phyloP scores from a whole-genome alignment of 2,113 vertebrate species.

The Rhabdomys dilectus region DNA sequence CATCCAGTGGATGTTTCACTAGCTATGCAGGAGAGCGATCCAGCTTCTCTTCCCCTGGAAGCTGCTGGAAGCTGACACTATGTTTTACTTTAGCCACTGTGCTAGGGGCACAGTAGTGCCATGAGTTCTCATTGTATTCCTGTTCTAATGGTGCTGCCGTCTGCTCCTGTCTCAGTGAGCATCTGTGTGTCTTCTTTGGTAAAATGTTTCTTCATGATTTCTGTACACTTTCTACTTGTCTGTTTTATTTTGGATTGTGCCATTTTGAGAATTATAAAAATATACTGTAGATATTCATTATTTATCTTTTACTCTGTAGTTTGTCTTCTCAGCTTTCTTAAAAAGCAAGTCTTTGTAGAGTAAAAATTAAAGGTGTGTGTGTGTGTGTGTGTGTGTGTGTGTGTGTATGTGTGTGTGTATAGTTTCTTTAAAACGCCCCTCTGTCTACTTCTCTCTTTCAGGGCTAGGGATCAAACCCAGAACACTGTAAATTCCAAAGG shows the following conservation, averaged over 20 bases:
- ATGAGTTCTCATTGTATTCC: not conserved
- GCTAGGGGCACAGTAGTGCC: too few relatives aligned
- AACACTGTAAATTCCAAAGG: not conserved
- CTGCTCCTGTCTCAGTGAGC: not conserved
- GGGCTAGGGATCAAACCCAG: not conserved
- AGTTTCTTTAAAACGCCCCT: not conserved
- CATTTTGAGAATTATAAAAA: not conserved
- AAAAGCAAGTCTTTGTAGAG: not conserved
- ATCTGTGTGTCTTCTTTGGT: not conserved
- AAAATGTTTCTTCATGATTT: not conserved
- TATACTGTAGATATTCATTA: not conserved
- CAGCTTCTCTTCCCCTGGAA: not conserved
- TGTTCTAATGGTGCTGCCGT: not conserved
- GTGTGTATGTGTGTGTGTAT: not conserved
- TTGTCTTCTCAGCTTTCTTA: not conserved
- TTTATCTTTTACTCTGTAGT: not conserved
- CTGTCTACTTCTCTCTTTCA: not conserved
- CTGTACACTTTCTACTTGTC: not conserved
- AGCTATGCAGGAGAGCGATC: not conserved
- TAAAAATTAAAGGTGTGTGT: not conserved
- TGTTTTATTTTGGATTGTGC: not conserved
- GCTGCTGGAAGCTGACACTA: too few relatives aligned
- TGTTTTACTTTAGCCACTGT: not conserved
- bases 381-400: too few relatives aligned
- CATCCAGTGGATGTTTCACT: not conserved